phyloP scores from a whole-genome alignment of 2,797 vertebrate species.

The Chromis chromis region DNA sequence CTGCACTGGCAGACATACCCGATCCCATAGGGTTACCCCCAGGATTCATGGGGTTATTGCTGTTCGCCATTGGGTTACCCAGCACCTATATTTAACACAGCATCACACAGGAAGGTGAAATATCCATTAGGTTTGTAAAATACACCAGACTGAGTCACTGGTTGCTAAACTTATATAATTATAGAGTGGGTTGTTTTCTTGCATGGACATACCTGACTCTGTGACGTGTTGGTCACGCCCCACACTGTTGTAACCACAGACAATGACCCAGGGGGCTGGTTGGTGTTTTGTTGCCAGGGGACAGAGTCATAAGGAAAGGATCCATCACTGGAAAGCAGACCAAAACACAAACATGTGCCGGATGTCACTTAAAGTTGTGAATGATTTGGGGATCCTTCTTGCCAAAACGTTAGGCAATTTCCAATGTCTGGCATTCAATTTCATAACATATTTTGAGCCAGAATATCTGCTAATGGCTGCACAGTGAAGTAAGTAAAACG shows the following conservation, averaged over 20 bases:
- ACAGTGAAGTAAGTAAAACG: slow-evolving; percentile 34
- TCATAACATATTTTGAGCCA: slow-evolving; percentile 59
- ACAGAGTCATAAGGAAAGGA: slow-evolving; percentile 98
- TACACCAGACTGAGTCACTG: not conserved
- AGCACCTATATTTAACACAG: slow-evolving; percentile 87
- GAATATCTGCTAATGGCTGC: slow-evolving; percentile 40
- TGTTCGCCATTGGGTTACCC: slow-evolving; percentile 97
- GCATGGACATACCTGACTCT: slow-evolving; percentile 93
- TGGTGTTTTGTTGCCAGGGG: slow-evolving; percentile 98
- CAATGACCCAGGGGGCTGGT: slow-evolving; percentile 96
- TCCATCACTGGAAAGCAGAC: slow-evolving; percentile 92
- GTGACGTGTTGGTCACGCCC: slow-evolving; percentile 99
- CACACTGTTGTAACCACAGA: slow-evolving; percentile 99
- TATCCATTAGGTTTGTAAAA: slow-evolving; percentile 11
- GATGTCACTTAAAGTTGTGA: slow-evolving; percentile 52
- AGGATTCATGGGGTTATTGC: slow-evolving; percentile 98
- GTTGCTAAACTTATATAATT: slow-evolving; percentile 9
- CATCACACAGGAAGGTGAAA: slow-evolving; percentile 3
- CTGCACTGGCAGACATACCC: slow-evolving; percentile 93
- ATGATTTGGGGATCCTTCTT: slow-evolving; percentile 49
- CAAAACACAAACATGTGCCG: slow-evolving; percentile 67
- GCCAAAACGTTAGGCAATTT: slow-evolving; percentile 54
- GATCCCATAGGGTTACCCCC: slow-evolving; percentile 96
- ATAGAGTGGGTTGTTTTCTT: slow-evolving; percentile 5
- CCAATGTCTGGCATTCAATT: slow-evolving; percentile 47